Base-by-base conservation (phyloP, 1,140 invertebrate species). In the Magallana angulata region DNA sequence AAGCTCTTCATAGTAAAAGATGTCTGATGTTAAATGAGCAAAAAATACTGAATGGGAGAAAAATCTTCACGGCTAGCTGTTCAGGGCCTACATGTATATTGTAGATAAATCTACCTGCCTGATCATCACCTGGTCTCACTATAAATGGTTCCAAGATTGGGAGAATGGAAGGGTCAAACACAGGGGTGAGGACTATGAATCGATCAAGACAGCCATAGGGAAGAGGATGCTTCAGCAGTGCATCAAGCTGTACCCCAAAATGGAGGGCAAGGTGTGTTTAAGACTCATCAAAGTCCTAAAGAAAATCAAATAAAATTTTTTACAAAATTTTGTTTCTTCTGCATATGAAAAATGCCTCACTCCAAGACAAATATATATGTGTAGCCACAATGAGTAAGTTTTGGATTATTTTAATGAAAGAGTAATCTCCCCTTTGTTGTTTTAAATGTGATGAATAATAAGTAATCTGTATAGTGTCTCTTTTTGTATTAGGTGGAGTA, bases 141-240 rank as follows among this genome's bases (percentile, higher is more conserved):
- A 93, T 91, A 90, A 93, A 7, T 95, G 95, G 95, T 94, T 95
- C 82, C 58, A 90, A 30, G 80, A 94, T n/a, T 95, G 95, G 95
- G 89, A 95, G 86, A 87, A 93, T 30, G 91, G 92, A 16, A 90
- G 90, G 18, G 91, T 94, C 3, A 94, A 93, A 89, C 93, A 95
- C 71, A 91, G 95, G 9, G 95, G 95, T 8, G 94, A 94, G 62
- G 94, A 94, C 8, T 95, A 95, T 88, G 93, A 95, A 24, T 85
- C 81, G 9, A 59, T 95, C 48, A 95, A 95, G 90, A 92, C 93
- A 30, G 88, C 84, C 4, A 91, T 95, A 57, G 94, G 94, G 1
- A 76, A 91, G 56, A 92, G 94, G 85, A 93, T 95, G 89, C 94
- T 94, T 90, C 89, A 93, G 48, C 93, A 95, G 84, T 91, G 91